Base-by-base conservation (phyloP, 53 echinoderm and acorn worm genomes). In the Paracentrotus lividus region DNA sequence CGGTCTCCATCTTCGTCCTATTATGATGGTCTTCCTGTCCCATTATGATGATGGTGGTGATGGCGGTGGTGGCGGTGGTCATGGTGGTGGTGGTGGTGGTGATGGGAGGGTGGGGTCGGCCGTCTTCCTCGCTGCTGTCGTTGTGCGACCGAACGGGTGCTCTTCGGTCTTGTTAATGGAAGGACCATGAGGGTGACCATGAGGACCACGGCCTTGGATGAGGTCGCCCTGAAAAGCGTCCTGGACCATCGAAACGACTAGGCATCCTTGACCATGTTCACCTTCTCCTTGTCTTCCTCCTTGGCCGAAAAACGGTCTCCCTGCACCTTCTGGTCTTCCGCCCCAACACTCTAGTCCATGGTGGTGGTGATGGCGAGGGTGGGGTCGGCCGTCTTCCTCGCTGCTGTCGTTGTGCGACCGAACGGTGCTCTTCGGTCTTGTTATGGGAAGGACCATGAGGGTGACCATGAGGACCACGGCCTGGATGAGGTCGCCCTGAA, bases 381-480 rank as follows among this genome's bases (percentile, higher is more conserved):
- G 68, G 16, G 33, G 36, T 15, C 36, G 34, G 33, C 68, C 34
- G 36, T 68, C 68, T 15, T 68, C 68, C 16, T 68, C 68, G 34
- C 36, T 68, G 68, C 68, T 68, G 36, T 68, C 68, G 68, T 68
- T 68, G 16, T 33, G 68, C 68, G 68, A 36, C 68, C 68, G 60
- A 60, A 60, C 26, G 60, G 53, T 53, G 53, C 15, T 53, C 53
- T 15, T 60, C 60, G 23, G 24, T 3, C 3, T n/a, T 23, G n/a
- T 60, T 7, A 3, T 60, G 60, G n/a, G n/a, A 26, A 60, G 24
- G 60, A 60, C 24, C 60, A 13, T 53, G 53, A 53, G 0, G 60
- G 26, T 60, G 60, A 0, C 14, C 60, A 60, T 60, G 68, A 68
- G 2, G 23, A 67, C 33, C 67, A 32, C 38, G 34, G 15, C 68